Evolutionary conservation across 2,888 invertebrate species (phyloP), one percentile per base, ranked within the genome.

Genomic region (Tiliacea citrago): DNA sequence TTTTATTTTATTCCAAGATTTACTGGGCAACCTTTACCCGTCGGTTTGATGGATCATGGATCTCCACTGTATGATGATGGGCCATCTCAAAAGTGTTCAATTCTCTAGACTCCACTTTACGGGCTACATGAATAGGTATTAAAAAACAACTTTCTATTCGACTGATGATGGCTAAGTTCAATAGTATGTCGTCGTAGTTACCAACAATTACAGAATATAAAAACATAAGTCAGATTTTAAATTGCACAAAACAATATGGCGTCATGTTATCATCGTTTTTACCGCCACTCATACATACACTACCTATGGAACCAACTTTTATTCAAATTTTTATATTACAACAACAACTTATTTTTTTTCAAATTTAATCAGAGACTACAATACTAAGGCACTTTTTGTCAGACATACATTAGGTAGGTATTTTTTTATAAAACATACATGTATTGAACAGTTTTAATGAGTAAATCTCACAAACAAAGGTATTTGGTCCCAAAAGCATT

Each of bases 401-500:
- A 85, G 70, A 77, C 72, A 68, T 49, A 60, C 47, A 47, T 65
- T 45, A 24, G 51, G 70, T 24, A 65, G 35, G 39, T 2, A 39
- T 7, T 66, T 71, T 57, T 69, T 39, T 47, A 45, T 42, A 66
- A 61, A 57, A 69, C 55, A 35, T 78, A 62, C 24, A 9, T 9
- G 42, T 42, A 42, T 51, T 72, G n/a, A 61, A 68, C 13, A 55
- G 21, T 63, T 70, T 35, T 60, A 57, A 16, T 42, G 35, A 72
- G 24, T 68, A 39, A 77, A 80, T 80, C 58, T 70, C 68, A 68
- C 35, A 5, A 68, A 47, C 21, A 42, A 47, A 35, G 47, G 49
- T 75, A 69, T 29, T 85, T 85, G 82, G 85, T 84, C 84, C 85
- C 85, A 79, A 71, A 71, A 79, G 58, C 24, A 66, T 13, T 55